Percentiles rank a stretch among this genome's conserved stretches.
These are phyloP conservation scores for Pecten maximus DNA, from an alignment of 2,888 invertebrate species.

Conservation along the genomic window DNA sequence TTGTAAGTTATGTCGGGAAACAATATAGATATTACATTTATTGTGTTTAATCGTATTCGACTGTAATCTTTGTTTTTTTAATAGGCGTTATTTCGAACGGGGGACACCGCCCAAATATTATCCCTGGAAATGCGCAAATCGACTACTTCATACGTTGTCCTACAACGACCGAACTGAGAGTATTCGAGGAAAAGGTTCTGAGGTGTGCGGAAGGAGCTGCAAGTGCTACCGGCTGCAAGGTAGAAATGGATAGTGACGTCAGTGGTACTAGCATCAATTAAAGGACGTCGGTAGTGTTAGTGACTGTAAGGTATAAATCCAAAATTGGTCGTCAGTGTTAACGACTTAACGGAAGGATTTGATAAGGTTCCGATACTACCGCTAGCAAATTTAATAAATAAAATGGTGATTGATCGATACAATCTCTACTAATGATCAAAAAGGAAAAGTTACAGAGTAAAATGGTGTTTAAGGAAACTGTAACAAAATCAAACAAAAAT, in stretches of 20 bases:
- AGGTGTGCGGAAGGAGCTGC: conserved; percentile 76
- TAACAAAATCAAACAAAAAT: background rate
- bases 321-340: background rate
- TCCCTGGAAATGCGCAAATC: conserved; percentile 73
- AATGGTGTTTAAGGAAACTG: background rate
- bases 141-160: conserved; percentile 72
- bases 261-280: no score
- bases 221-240: conserved; percentile 70
- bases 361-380: background rate
- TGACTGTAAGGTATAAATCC: background rate
- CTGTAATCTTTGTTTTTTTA: conserved; percentile 27
- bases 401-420: no score
- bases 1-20: no score
- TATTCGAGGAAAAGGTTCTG: conserved; percentile 66
- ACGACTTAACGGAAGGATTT: background rate
- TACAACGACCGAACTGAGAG: conserved; percentile 64
- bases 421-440: no score
- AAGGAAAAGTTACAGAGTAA: background rate
- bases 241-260: conserved; percentile 45
- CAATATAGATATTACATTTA: no score
- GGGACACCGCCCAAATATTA: conserved; percentile 71
- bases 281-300: no score
- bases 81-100: conserved; percentile 69
- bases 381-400: background rate
- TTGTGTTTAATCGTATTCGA: no score